phyloP scores from a whole-genome alignment of 2,797 vertebrate genomes.

The Eutrigla gurnardus region DNA sequence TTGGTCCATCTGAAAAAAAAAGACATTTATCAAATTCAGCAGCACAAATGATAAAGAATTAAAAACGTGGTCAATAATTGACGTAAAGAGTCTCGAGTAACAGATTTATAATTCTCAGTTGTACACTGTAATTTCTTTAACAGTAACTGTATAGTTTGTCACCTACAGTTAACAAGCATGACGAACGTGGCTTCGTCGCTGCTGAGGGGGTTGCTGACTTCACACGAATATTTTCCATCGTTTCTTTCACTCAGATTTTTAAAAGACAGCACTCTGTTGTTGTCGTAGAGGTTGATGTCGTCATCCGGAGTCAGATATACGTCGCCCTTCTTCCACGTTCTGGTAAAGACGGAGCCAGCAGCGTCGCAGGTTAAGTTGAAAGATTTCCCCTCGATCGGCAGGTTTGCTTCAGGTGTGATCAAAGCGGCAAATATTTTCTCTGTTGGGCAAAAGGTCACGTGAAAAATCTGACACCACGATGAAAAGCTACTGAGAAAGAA shows the following conservation, averaged over 20 bases:
- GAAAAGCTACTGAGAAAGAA: neutral
- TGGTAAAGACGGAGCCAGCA: slow-evolving; percentile 47
- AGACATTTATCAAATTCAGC: neutral
- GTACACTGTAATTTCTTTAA: neutral
- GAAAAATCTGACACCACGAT: neutral
- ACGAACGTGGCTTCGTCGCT: neutral
- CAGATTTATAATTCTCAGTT: neutral
- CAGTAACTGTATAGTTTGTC: neutral
- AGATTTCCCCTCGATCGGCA: slow-evolving; percentile 23
- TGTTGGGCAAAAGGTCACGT: slow-evolving; percentile 37
- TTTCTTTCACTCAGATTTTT: neutral
- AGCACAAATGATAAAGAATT: neutral
- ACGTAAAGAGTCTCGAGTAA: too few relatives aligned
- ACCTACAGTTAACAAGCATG: slow-evolving; percentile 67
- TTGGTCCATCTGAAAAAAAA: slow-evolving; percentile 74
- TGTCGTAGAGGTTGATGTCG: neutral
- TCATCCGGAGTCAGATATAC: neutral
- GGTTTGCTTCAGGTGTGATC: slow-evolving; percentile 25
- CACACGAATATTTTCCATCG: neutral
- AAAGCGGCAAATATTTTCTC: slow-evolving; percentile 36
- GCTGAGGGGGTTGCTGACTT: slow-evolving; percentile 16
- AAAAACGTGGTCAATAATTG: neutral
- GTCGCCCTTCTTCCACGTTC: neutral
- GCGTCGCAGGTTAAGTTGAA: slow-evolving; percentile 63
- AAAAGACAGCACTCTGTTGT: slow-evolving; percentile 2